phyloP scores from a whole-genome alignment of 1,140 invertebrate genomes.

The Dinothrombium tinctorium region DNA sequence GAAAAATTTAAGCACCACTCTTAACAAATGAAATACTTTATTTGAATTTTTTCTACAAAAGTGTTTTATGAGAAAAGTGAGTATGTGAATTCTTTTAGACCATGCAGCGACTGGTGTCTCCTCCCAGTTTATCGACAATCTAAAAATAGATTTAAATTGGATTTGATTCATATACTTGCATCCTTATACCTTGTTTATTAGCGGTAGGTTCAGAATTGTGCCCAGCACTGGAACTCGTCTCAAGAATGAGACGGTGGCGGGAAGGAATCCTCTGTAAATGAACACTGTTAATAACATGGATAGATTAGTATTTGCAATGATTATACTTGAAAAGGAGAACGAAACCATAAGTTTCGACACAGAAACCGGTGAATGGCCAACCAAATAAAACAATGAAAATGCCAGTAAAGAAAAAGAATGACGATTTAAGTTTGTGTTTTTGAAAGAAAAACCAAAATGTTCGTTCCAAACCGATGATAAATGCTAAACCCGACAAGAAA shows the following conservation, averaged over 20 bases:
- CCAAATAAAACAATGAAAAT: slow-evolving; percentile 81
- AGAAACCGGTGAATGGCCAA: slow-evolving; percentile 87
- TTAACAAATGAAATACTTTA: too few species aligned
- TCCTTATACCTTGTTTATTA: slow-evolving; percentile 28
- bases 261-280: slow-evolving; percentile 35
- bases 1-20: too few species aligned
- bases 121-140: slow-evolving; percentile 12
- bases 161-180: not conserved
- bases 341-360: slow-evolving; percentile 60
- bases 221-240: slow-evolving; percentile 35
- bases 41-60: too few species aligned
- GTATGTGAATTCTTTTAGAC: too few species aligned
- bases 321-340: slow-evolving; percentile 27
- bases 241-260: slow-evolving; percentile 37
- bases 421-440: slow-evolving; percentile 79
- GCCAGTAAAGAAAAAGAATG: slow-evolving; percentile 75
- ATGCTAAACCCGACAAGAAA: slow-evolving; percentile 78
- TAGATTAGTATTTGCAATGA: too few species aligned
- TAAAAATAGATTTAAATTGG: not conserved
- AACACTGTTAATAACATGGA: too few species aligned
- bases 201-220: slow-evolving; percentile 31
- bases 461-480: slow-evolving; percentile 83
- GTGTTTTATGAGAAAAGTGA: too few species aligned
- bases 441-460: slow-evolving; percentile 97
- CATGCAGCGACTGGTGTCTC: slow-evolving; percentile 13